Base-by-base conservation (phyloP, 2,888 invertebrate species). In the Philereme transversata region DNA sequence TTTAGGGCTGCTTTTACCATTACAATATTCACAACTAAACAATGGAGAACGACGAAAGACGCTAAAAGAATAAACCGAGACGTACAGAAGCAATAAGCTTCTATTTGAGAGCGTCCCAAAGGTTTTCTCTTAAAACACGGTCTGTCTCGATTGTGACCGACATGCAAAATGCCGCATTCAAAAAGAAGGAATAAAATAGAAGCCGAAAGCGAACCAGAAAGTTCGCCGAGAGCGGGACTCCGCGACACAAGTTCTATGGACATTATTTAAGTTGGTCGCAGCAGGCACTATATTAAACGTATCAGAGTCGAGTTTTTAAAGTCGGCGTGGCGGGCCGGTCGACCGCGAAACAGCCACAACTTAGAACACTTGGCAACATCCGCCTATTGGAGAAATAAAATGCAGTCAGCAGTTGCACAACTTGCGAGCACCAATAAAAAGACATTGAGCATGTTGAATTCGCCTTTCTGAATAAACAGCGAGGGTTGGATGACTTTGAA, bases 351-450 rank as follows among this genome's bases (percentile, higher is more conserved):
- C 87, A 81, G 79, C 82, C 76, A 71, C 83, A 74, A 76, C 77
- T 78, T 75, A 78, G 78, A 79, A 82, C 83, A 81, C 82, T 87
- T 88, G 88, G 81, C 88, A 88, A 80, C 82, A 79, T 77, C 78
- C 79, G 84, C 77, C 85, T 82, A 83, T 86, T 81, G 81, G 82
- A 80, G 81, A 86, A 89, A 88, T 86, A 88, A 87, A 88, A 87
- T 77, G 77, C 79, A 83, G 87, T 83, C 90, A 89, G 88, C 88
- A 88, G 87, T 87, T 87, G 58, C 62, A 62, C 55, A 64, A 77
- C 44, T 62, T 57, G 53, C 58, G 45, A 62, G 63, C 61, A 57
- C 59, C 59, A 67, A 68, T 74, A 75, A 71, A 67, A 68, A 69
- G 66, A 69, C 61, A 69, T 67, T 54, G 65, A 58, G 59, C 62